Conservation (phyloP, 2,797 vertebrate species). For the Hydrophis major region DNA sequence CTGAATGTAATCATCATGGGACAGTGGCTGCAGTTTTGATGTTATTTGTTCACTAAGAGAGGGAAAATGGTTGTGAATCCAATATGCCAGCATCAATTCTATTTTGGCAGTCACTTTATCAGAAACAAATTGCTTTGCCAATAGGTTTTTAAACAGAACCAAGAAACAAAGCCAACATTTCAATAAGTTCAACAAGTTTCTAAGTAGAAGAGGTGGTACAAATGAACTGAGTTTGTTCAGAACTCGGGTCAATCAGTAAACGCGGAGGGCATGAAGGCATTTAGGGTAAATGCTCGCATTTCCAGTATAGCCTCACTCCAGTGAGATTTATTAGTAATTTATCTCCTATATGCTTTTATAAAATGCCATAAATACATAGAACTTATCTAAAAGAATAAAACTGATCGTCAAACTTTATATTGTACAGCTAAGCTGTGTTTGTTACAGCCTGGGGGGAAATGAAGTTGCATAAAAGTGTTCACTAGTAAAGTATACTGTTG, state of each 20-base stretch:
- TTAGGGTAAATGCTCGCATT: neutral
- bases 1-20: conserved; percentile 34
- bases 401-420: rapidly evolving
- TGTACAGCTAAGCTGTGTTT: rapidly evolving
- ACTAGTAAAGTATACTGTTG: conserved; percentile 2
- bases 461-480: neutral
- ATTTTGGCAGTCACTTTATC: conserved; percentile 11
- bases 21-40: conserved; percentile 19
- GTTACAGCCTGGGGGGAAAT: neutral
- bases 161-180: conserved; percentile 7
- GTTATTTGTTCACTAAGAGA: conserved; percentile 15
- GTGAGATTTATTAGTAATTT: rapidly evolving
- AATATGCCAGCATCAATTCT: conserved; percentile 14
- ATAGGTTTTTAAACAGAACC: conserved; percentile 17
- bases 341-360: neutral
- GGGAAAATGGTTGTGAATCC: conserved; percentile 39
- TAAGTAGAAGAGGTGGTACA: rapidly evolving
- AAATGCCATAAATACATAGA: neutral
- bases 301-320: neutral
- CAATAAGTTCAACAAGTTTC: conserved; percentile 18
- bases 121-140: conserved; percentile 39
- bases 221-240: neutral
- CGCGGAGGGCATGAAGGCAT: neutral
- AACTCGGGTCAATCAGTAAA: conserved; percentile 25
- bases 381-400: neutral